phyloP scores from a whole-genome alignment of 2,113 vertebrate species.

The Petrocephalus microphthalmus region DNA sequence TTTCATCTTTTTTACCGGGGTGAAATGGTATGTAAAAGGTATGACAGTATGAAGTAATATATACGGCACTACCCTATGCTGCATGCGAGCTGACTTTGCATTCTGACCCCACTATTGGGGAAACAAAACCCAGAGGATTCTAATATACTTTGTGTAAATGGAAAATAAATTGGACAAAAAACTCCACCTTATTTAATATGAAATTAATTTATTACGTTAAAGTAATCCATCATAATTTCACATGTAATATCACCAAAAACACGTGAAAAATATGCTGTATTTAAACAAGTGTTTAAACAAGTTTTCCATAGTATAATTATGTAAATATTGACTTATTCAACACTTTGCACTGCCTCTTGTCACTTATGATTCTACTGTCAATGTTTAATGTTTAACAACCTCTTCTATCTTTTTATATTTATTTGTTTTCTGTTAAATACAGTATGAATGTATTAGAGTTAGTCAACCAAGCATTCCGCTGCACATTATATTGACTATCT shows the following conservation, averaged over 20 bases:
- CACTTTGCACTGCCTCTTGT: not conserved
- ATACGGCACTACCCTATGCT: too few relatives aligned
- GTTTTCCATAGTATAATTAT: not conserved
- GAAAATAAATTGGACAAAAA: not conserved
- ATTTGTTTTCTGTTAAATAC: not conserved
- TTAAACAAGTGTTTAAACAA: too few relatives aligned
- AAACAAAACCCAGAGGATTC: not conserved
- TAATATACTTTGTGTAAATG: not conserved
- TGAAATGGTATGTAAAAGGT: too few relatives aligned
- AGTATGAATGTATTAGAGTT: not conserved
- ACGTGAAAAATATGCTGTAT: too few relatives aligned
- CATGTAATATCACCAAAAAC: too few relatives aligned
- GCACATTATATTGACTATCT: not conserved
- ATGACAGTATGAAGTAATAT: too few relatives aligned
- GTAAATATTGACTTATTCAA: not conserved
- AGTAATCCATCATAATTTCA: too few relatives aligned
- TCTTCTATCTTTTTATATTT: not conserved
- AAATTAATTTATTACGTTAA: not conserved
- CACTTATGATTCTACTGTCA: not conserved
- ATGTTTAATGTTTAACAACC: not conserved
- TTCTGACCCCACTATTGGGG: too few relatives aligned
- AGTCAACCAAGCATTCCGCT: not conserved
- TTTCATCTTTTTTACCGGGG: too few relatives aligned
- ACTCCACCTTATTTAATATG: not conserved
- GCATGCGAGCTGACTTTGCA: too few relatives aligned